A percentile compares a stretch with the other conserved stretches of the same genome.
These are phyloP conservation scores for Polypedilum vanderplanki DNA, from an alignment of 1,140 invertebrate species.

Conservation along the genomic window DNA sequence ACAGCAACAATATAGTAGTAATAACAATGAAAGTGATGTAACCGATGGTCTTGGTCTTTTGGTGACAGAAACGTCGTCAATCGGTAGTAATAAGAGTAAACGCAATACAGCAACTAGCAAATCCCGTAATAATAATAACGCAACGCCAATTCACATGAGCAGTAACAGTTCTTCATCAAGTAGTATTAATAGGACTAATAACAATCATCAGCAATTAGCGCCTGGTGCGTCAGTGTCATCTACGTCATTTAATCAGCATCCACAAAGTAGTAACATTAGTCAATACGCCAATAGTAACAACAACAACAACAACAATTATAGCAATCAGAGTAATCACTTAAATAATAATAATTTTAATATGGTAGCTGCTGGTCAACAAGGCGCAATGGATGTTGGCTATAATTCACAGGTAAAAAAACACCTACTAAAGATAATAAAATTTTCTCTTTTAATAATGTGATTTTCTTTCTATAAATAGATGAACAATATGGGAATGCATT, in stretches of 20 bases:
- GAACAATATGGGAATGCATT: conserved; percentile 37
- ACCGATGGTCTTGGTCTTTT: conserved; percentile 6
- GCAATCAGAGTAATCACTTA: conserved; percentile 17
- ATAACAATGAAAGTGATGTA: background rate
- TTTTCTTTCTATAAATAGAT: conserved; percentile 24
- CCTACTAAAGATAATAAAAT: too few species aligned
- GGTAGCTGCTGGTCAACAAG: conserved; percentile 26
- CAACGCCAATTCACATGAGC: conserved; percentile 27
- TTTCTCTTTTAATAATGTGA: background rate
- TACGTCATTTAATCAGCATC: conserved; percentile 22
- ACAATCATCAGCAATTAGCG: conserved; percentile 20
- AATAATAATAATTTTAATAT: conserved; percentile 25
- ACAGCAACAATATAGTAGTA: background rate
- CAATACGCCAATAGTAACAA: conserved; percentile 6
- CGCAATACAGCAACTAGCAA: conserved; percentile 24
- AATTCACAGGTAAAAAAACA: conserved; percentile 26
- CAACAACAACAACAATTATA: conserved; percentile 25
- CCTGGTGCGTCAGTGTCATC: conserved; percentile 15
- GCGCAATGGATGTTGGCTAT: conserved; percentile 15
- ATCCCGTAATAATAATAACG: conserved; percentile 3
- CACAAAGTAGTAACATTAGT: conserved; percentile 10
- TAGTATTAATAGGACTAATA: conserved; percentile 22
- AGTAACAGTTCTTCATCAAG: conserved; percentile 20
- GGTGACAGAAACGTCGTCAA: conserved; percentile 3
- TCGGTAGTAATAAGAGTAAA: conserved; percentile 22